Percentiles rank a stretch among this genome's conserved stretches.
Evolutionary conservation across 2,797 vertebrate species (phyloP).

Genomic region (Corythornis leucogaster): DNA sequence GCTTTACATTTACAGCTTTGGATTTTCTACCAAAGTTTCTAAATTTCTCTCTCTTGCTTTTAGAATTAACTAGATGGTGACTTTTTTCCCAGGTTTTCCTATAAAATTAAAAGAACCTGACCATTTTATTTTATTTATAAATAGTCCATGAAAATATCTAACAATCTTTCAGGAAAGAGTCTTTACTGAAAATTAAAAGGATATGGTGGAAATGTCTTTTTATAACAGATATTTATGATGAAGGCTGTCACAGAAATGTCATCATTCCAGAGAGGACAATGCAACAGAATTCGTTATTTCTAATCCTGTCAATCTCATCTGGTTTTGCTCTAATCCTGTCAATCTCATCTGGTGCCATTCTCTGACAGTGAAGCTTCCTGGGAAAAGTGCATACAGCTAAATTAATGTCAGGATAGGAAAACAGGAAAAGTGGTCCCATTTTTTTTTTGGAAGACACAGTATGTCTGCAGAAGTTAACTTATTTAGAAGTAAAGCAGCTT

Average conservation of each 20-base stretch:
- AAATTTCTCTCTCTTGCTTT: not conserved
- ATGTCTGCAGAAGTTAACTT: not conserved
- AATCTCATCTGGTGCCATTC: not conserved
- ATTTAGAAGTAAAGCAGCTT: not conserved
- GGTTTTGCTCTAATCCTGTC: not conserved
- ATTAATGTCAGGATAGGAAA: not conserved
- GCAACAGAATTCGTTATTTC: not conserved
- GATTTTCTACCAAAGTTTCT: not conserved
- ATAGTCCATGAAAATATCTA: not conserved
- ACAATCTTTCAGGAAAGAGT: not conserved
- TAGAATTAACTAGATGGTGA: not conserved
- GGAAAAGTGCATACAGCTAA: not conserved
- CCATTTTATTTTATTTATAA: not conserved
- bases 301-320: not conserved
- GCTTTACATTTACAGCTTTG: not conserved
- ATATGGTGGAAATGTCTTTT: not conserved
- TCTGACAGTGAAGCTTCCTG: not conserved
- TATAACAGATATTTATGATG: not conserved
- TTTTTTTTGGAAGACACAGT: not conserved
- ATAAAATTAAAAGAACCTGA: not conserved
- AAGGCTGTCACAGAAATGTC: not conserved
- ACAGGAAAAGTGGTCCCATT: rapidly evolving
- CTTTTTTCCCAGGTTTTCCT: not conserved
- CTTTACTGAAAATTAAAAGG: not conserved
- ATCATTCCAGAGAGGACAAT: not conserved